Conservation (phyloP, 2,113 vertebrate genomes). For the Chinchilla lanigera region DNA sequence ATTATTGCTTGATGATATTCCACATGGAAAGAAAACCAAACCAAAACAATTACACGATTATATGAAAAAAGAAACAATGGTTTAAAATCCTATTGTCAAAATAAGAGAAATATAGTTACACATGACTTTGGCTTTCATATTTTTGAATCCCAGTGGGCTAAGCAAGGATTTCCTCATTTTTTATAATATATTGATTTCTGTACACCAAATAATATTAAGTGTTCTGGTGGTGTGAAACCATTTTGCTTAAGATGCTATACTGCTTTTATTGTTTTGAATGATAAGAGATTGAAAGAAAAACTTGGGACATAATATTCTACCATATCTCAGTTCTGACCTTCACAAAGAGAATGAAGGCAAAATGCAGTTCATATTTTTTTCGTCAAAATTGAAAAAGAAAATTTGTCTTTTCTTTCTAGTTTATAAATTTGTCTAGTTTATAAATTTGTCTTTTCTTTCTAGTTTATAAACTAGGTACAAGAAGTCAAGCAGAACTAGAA, state of each 20-base stretch:
- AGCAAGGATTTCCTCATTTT: not conserved
- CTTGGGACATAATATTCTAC: not conserved
- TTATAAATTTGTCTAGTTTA: too few species aligned
- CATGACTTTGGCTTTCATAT: not conserved
- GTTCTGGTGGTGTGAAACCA: not conserved
- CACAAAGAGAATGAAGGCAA: constrained; percentile 12
- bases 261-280: not conserved
- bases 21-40: not conserved
- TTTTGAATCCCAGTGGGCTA: not conserved
- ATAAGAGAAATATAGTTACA: not conserved
- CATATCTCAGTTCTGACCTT: constrained; percentile 26
- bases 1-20: not conserved
- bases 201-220: not conserved
- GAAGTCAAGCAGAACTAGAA: constrained; percentile 58
- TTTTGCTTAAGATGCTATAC: not conserved
- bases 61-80: not conserved
- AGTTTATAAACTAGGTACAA: constrained; percentile 35
- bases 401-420: too few species aligned
- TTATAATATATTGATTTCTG: not conserved
- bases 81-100: not conserved
- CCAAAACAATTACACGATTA: not conserved
- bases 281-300: not conserved
- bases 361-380: constrained; percentile 15
- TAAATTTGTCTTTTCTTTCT: not conserved
- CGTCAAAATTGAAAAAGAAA: constrained; percentile 10